These are phyloP conservation scores for Exephanes ischioxanthus DNA, from an alignment of 2,888 invertebrate genomes.

Conservation along the genomic window DNA sequence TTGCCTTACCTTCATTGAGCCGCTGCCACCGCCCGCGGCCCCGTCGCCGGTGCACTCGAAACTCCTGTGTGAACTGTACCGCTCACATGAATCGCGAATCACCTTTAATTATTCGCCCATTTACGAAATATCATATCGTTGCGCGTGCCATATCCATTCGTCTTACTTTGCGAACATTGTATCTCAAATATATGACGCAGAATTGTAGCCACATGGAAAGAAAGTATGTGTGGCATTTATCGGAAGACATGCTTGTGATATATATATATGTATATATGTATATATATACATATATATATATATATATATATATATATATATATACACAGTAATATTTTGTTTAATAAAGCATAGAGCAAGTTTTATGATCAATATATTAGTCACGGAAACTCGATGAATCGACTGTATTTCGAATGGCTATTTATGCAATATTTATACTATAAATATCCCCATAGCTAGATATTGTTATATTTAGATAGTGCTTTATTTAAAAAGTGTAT, in stretches of 20 bases:
- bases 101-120: conserved; percentile 78
- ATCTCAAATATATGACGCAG: not conserved
- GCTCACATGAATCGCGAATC: conserved; percentile 78
- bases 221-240: not conserved
- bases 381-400: not conserved
- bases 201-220: not conserved
- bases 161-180: not conserved
- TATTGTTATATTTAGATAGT: too few species aligned
- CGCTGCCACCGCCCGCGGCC: conserved; percentile 29
- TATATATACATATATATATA: not conserved
- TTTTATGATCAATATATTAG: not conserved
- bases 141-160: not conserved
- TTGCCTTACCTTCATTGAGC: conserved; percentile 75
- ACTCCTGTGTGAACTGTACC: conserved; percentile 80
- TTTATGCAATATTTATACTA: too few species aligned
- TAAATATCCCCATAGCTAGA: too few species aligned
- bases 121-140: conserved; percentile 73
- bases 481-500: too few species aligned
- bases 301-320: not conserved
- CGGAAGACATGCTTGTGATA: not conserved
- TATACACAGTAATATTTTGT: not conserved
- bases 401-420: too few species aligned
- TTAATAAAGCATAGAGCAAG: not conserved
- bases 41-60: conserved; percentile 38
- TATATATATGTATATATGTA: not conserved